Base-by-base conservation (phyloP, 2,888 invertebrate genomes). In the Dioctria rufipes region DNA sequence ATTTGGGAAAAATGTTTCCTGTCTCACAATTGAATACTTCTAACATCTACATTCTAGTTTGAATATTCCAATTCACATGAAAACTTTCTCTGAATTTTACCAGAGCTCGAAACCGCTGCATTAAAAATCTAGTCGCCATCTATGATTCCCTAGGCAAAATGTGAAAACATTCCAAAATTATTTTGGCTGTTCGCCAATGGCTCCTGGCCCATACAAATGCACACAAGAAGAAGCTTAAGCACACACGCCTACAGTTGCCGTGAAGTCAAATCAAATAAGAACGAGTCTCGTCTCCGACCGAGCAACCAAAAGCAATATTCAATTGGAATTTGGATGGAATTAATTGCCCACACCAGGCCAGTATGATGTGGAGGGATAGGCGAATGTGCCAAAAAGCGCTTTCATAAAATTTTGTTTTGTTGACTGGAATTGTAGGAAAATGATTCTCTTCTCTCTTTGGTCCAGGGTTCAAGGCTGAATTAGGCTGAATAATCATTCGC, bases 131-230 rank as follows among this genome's bases (percentile, higher is more conserved):
- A 11, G 25, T 66, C 54, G 81, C 81, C 82, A 82, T 82, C 82
- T 82, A 78, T 82, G 82, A 78, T 66, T 63, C 73, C 78, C 73
- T 82, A 82, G 82, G n/a, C 66, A 82, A 82, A 11, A 39, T 51
- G 8, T 13, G n/a, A 11, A 51, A 51, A 25, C 51, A 8, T 40
- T 66, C 67, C 65, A 49, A 81, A 80, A 54, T 63, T 25, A 25
- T 75, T 81, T 75, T 75, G 69, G 67, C 65, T 77, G n/a, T 80
- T 42, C 11, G 67, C 69, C 61, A 3, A 2, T 69, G 60, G 37
- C 40, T 49, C 37, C 65, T 46, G 51, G n/a, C 58, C 42, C 61
- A 42, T 71, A 46, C 39, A 25, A 46, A 49, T 51, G 8, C 69
- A 51, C 69, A n/a, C 71, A 37, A 40, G 39, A 11, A 39, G 54